Evolutionary conservation across 2,797 vertebrate species (phyloP), one percentile per base, ranked within the genome.

Genomic region (Oreochromis mossambicus): DNA sequence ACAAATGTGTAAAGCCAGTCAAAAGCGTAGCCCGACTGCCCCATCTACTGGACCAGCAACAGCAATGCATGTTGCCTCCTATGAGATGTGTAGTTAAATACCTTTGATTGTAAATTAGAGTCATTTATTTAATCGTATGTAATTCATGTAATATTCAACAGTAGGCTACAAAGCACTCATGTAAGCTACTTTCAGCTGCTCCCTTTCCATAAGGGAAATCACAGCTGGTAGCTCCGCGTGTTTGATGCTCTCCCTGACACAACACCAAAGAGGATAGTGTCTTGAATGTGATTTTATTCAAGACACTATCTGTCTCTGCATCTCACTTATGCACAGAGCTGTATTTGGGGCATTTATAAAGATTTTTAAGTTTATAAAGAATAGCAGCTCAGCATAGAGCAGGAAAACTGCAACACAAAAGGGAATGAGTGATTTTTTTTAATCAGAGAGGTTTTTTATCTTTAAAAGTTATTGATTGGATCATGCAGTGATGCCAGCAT

Each of bases 1-100:
- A 86, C 50, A 5, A 6, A 4, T 4, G 36, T 29, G 11, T 11
- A 21, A 29, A 66, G 17, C 1, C 24, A 43, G 19, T 17, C 29
- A 55, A 26, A 87, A 61, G 3, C 21, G 8, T 19, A 48, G 55
- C 50, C 36, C 80, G 32, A 86, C 87, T 87, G 87, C 89, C 0
- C 92, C 91, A 92, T 82, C 93, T 93, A 46, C 86, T 87, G 94
- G 92, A 85, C 15, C 1, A 14, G 1, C 5, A 4, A 7, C 32
- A 5, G 80, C 8, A 73, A 11, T 86, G 56, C 92, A 91, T 17
- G 14, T 46, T 32, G 2, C 76, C 50, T 32, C 38, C 80, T 48
- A n/a, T 48, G 41, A 58, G 24, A 32, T 11, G 6, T 73, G 24
- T 73, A 48, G 15, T 73, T 17, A 48, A 73, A 48, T 7, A 48